Evolutionary conservation across 2,888 invertebrate species (phyloP).

Genomic region (Drosophila sordidapex): DNA sequence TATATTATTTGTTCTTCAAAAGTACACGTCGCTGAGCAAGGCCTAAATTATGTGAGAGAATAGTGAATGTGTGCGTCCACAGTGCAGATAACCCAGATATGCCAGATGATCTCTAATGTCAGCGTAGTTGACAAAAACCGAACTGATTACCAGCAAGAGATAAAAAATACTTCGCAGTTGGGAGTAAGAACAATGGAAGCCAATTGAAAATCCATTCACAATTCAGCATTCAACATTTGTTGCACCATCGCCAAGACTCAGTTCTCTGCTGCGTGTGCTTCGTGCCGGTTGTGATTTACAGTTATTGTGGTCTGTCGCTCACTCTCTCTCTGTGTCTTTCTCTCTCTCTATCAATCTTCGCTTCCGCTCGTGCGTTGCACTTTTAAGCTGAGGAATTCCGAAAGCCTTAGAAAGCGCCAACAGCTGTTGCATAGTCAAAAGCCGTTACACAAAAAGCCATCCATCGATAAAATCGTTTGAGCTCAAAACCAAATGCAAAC

Average conservation of each 20-base stretch:
- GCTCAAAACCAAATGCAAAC: constrained; percentile 4
- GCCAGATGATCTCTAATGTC: constrained; percentile 56
- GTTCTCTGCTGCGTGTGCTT: constrained; percentile 47
- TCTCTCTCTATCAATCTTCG: not conserved
- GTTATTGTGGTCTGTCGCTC: constrained; percentile 8
- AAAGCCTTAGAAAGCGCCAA: constrained; percentile 21
- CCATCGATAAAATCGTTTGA: constrained; percentile 16
- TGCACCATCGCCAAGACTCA: constrained; percentile 33
- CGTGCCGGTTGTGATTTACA: constrained; percentile 56
- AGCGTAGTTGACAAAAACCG: constrained; percentile 37
- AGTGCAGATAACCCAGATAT: constrained; percentile 42
- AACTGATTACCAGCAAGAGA: constrained; percentile 35
- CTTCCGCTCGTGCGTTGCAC: constrained; percentile 25
- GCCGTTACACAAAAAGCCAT: constrained; percentile 16
- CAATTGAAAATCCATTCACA: constrained; percentile 35
- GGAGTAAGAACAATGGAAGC: constrained; percentile 36
- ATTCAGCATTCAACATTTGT: constrained; percentile 28
- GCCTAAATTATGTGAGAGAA: constrained; percentile 38
- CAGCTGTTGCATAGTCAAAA: not conserved
- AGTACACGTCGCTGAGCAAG: constrained; percentile 18
- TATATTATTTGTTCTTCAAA: not conserved
- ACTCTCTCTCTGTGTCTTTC: not conserved
- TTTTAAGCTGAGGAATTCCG: constrained; percentile 12
- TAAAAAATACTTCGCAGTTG: constrained; percentile 29
- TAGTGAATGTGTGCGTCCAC: constrained; percentile 14